These are phyloP conservation scores for Brachypteracias leptosomus DNA, from an alignment of 2,113 vertebrate genomes.

Conservation along the genomic window DNA sequence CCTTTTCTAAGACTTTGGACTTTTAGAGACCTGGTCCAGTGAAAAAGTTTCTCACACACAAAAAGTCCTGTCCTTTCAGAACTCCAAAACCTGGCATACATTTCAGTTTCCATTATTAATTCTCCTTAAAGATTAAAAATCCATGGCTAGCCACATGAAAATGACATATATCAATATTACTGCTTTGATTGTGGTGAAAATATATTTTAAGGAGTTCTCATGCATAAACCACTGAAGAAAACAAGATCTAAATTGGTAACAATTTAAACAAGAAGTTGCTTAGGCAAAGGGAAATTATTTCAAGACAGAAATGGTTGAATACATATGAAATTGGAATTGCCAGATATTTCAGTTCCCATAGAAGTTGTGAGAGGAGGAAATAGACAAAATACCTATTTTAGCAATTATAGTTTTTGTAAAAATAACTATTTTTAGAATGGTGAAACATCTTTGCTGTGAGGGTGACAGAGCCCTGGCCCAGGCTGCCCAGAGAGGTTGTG, in stretches of 20 bases:
- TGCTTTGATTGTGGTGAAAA: neutral
- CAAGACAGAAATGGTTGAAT: neutral
- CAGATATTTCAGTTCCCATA: neutral
- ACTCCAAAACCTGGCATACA: neutral
- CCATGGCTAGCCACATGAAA: neutral
- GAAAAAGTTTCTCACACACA: neutral
- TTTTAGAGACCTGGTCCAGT: too few relatives aligned
- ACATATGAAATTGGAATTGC: neutral
- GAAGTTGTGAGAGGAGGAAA: neutral
- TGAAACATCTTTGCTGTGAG: too few relatives aligned
- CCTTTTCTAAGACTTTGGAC: too few relatives aligned
- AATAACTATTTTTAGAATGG: too few relatives aligned
- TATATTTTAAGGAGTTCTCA: neutral
- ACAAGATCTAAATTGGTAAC: neutral
- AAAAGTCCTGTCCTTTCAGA: neutral
- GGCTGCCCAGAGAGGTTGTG: too few relatives aligned
- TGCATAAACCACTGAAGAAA: too few relatives aligned
- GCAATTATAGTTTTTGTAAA: neutral
- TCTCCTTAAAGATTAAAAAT: neutral
- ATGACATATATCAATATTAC: neutral
- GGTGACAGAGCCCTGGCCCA: too few relatives aligned
- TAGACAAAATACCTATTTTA: neutral
- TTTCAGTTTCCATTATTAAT: neutral
- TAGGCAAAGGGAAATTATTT: neutral
- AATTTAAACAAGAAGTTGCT: neutral